Percentiles rank a stretch among this genome's conserved stretches.
These are phyloP conservation scores for Cataglyphis livida DNA, from an alignment of 2,888 invertebrate genomes.

Conservation along the genomic window DNA sequence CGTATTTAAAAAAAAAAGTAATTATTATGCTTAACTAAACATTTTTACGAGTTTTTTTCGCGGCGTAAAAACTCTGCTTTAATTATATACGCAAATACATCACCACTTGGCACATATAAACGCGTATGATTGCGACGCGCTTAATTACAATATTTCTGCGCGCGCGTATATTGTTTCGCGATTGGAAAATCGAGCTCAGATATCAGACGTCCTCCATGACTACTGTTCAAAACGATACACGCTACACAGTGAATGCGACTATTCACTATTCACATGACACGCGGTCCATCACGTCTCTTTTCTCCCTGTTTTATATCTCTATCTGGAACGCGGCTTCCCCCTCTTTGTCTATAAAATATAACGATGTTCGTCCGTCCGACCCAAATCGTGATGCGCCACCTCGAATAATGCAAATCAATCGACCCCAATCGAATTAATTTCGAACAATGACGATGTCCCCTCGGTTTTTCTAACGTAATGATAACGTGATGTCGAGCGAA, in stretches of 20 bases:
- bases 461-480: not conserved
- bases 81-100: not conserved
- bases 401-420: conserved; percentile 57
- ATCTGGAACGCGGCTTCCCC: conserved; percentile 19
- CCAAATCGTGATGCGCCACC: conserved; percentile 53
- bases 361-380: conserved; percentile 49
- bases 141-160: conserved; percentile 8
- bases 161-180: conserved; percentile 22
- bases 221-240: conserved; percentile 6
- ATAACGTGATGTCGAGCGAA: not conserved
- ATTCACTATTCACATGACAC: conserved; percentile 40
- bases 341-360: conserved; percentile 5
- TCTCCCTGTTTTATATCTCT: conserved; percentile 38
- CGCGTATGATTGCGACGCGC: not conserved
- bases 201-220: conserved; percentile 1
- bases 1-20: not conserved
- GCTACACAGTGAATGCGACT: conserved; percentile 8
- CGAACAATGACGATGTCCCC: not conserved
- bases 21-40: not conserved
- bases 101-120: not conserved
- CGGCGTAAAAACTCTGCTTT: conserved; percentile 5
- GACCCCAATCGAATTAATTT: conserved; percentile 46
- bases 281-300: conserved; percentile 21
- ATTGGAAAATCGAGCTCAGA: conserved; percentile 38
- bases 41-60: not conserved